Conservation (phyloP, 30 jellyfish, hydroid and myxozoan genomes). For the Haliclystus octoradiatus region DNA sequence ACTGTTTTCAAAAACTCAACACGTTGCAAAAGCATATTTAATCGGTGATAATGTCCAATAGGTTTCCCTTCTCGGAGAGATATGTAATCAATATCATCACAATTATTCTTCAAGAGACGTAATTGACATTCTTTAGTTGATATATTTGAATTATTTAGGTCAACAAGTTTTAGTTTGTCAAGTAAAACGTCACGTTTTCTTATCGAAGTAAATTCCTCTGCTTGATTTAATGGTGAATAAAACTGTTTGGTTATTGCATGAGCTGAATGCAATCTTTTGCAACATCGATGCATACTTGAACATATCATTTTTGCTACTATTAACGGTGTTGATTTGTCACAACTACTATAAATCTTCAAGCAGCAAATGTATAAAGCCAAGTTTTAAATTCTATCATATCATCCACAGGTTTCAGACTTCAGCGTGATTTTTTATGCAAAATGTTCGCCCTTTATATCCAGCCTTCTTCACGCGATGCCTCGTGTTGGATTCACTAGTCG, state of each 20-base stretch:
- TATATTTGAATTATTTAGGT: background rate
- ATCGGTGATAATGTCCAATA: slow-evolving; percentile 21
- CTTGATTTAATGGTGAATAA: background rate
- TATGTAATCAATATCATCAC: slow-evolving; percentile 7
- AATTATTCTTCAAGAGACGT: slow-evolving; percentile 11
- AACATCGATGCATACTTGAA: background rate
- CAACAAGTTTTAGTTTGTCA: slow-evolving; percentile 16
- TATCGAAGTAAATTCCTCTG: background rate
- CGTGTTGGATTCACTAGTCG: no score
- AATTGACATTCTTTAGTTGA: slow-evolving; percentile 7
- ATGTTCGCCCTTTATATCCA: no score
- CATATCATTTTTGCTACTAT: background rate
- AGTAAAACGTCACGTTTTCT: background rate
- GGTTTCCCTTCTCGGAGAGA: slow-evolving; percentile 25
- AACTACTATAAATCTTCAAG: no score
- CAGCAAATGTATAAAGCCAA: no score
- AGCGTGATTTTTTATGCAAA: no score
- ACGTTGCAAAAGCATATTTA: slow-evolving; percentile 40
- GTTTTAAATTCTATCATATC: no score
- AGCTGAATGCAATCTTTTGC: background rate
- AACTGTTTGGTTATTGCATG: background rate
- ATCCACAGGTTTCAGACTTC: no score
- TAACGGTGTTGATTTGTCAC: background rate
- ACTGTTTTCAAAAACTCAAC: slow-evolving; percentile 20
- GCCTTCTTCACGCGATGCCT: no score